These are phyloP conservation scores for Papilio machaon DNA, from an alignment of 1,140 invertebrate genomes.

Conservation along the genomic window DNA sequence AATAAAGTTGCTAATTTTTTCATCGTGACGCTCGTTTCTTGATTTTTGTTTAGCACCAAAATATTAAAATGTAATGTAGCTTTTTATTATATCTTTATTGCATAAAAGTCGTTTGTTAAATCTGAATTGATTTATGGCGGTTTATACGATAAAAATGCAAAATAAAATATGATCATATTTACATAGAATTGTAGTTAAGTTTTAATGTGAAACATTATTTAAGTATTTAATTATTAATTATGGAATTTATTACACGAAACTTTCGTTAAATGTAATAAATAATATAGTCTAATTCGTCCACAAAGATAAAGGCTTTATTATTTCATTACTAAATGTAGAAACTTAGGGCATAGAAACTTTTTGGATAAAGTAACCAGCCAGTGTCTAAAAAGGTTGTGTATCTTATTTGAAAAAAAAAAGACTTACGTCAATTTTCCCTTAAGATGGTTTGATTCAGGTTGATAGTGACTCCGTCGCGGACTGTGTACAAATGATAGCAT, in stretches of 20 bases:
- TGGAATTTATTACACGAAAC: background rate
- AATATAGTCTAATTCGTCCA: too few relatives aligned
- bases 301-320: too few relatives aligned
- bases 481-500: constrained; percentile 23
- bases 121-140: background rate
- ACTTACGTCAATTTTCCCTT: constrained; percentile 3
- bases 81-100: background rate
- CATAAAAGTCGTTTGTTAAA: background rate
- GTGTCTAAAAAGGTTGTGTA: background rate
- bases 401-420: background rate
- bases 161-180: background rate
- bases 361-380: background rate
- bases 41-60: too few relatives aligned
- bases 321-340: too few relatives aligned
- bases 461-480: background rate
- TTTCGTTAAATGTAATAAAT: too few relatives aligned
- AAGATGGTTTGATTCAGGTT: background rate
- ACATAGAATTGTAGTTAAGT: background rate
- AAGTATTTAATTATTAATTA: background rate
- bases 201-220: background rate
- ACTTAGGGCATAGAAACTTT: background rate
- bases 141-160: background rate
- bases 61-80: background rate
- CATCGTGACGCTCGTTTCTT: too few relatives aligned
- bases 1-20: too few relatives aligned